Evolutionary conservation across 2,797 vertebrate species (phyloP), one percentile per base, ranked within the genome.

Genomic region (Valencia hispanica): DNA sequence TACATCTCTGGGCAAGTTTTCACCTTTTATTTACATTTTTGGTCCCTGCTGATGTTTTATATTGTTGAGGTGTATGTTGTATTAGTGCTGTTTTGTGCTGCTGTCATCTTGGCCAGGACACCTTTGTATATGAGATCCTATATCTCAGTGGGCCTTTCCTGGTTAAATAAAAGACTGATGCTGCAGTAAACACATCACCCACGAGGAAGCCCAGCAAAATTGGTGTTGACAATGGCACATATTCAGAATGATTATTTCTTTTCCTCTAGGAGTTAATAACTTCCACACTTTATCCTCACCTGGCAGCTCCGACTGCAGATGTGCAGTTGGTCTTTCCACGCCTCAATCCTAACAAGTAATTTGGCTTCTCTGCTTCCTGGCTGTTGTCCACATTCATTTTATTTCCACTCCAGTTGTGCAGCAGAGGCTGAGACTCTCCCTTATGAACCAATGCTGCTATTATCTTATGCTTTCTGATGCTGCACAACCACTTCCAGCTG

Each of bases 241-340:
- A 68, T 68, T 68, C 65, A 68, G 17, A 68, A 68, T 27, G 25
- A 68, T 70, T 50, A 45, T 68, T 30, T 34, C 47, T 50, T 70
- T 50, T 50, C 47, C 45, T 50, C 18, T 32, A 70, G 47, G 68
- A 32, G 27, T 70, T 70, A 70, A 50, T 70, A 34, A 32, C 30
- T 36, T 77, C 61, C 5, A 27, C 73, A 25, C 12, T 27, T 45
- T 20, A 41, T 71, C 61, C 74, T 68, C n/a, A 71, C 50, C 71
- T 77, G 76, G 70, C 81, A 84, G 72, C 70, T 84, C 20, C 4
- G 3, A 50, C 75, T 84, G 70, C 70, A 74, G 79, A 81, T 78
- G 43, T 76, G 51, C 41, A 10, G 73, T 76, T 57, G 72, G 71
- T 73, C 53, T 70, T 83, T 75, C 51, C 80, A 57, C 3, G 12